These are phyloP conservation scores for Epinephelus lanceolatus DNA, from an alignment of 2,113 vertebrate species.

Conservation along the genomic window DNA sequence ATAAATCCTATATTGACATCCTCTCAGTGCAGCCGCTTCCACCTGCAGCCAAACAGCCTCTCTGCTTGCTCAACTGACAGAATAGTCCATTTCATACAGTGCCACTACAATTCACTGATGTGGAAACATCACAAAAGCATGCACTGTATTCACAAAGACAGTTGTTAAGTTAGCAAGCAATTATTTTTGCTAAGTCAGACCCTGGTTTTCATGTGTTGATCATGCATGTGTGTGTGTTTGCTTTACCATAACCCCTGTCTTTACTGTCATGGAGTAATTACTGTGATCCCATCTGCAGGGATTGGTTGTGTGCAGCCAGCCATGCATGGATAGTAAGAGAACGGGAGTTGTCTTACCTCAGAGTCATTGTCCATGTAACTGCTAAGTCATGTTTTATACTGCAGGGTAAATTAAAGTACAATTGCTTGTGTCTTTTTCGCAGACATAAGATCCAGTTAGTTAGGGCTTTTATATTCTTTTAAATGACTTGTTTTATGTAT, in stretches of 20 bases:
- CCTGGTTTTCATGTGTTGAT: background rate
- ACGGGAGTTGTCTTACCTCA: conserved; percentile 3
- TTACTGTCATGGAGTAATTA: conserved; percentile 44
- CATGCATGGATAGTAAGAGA: conserved; percentile 33
- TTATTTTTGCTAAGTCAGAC: background rate
- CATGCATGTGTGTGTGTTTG: background rate
- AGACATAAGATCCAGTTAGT: background rate
- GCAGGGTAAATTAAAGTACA: background rate
- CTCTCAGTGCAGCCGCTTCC: conserved; percentile 6
- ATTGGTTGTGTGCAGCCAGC: conserved; percentile 35
- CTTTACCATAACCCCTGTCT: conserved; percentile 13
- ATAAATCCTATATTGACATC: background rate
- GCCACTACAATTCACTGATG: conserved; percentile 19
- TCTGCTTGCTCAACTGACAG: conserved; percentile 39
- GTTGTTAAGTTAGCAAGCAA: background rate
- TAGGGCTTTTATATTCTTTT: background rate
- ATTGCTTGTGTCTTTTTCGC: background rate
- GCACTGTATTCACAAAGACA: background rate
- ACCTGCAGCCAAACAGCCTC: conserved; percentile 52
- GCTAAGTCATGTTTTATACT: background rate
- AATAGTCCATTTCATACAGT: conserved; percentile 16
- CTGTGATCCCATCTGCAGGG: conserved; percentile 42
- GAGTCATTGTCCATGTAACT: background rate
- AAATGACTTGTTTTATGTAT: too few species aligned
- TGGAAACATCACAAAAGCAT: conserved; percentile 22